These are phyloP conservation scores for Engystomops pustulosus DNA, from an alignment of 2,113 vertebrate species.

Conservation along the genomic window DNA sequence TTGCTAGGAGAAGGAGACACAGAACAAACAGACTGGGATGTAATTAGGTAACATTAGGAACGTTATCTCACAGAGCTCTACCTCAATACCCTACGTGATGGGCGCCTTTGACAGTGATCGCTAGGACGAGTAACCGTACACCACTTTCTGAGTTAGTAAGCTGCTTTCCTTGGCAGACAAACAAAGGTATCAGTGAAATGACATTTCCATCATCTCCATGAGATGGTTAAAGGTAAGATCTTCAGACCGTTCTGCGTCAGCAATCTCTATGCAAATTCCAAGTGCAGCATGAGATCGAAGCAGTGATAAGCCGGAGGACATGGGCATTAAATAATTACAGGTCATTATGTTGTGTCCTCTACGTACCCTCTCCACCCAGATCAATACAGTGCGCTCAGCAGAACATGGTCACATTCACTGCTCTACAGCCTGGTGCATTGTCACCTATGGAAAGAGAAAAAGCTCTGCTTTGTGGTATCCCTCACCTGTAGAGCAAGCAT, in stretches of 20 bases:
- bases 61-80: constrained; percentile 32
- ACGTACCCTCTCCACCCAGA: constrained; percentile 22
- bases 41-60: constrained; percentile 51
- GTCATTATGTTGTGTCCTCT: constrained; percentile 29
- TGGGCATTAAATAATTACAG: constrained; percentile 6
- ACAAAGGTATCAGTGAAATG: constrained; percentile 30
- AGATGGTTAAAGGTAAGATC: not conserved
- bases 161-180: constrained; percentile 22
- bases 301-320: not conserved
- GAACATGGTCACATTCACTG: not conserved
- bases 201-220: constrained; percentile 15
- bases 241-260: not conserved
- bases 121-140: not conserved
- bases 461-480: too few species aligned
- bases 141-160: constrained; percentile 19
- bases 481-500: not conserved
- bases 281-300: not conserved
- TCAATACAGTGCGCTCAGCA: constrained; percentile 23
- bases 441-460: not conserved
- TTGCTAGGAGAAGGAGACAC: constrained; percentile 13
- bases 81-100: constrained; percentile 34
- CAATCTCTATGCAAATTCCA: not conserved
- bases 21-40: constrained; percentile 50
- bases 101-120: constrained; percentile 33
- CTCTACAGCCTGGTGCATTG: not conserved